Base-by-base conservation (phyloP, 2,797 vertebrate genomes). In the Enteromius anoplus region DNA sequence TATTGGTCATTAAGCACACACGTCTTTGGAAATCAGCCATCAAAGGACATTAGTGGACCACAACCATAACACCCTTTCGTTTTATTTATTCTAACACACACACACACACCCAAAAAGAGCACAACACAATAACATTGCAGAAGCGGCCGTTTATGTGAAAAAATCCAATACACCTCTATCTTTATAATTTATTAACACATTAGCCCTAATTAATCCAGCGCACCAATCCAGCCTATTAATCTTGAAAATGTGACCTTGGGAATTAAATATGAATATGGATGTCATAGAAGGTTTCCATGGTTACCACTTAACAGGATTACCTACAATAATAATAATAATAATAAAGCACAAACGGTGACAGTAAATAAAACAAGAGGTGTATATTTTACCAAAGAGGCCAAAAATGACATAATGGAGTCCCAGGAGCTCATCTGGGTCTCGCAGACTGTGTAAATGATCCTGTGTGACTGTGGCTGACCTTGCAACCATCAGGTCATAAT, bases 401-500 rank as follows among this genome's bases (percentile, higher is more conserved):
- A 2, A 17, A 7, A 37, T 47, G 37, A 19, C 8, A 49, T 17
- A 49, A 71, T 40, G 1, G 21, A 82, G 80, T 23, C 7, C 21
- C 19, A 29, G 58, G 58, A 82, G 80, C 29, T 81, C 58, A 82
- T 26, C n/a, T 34, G 32, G 14, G 15, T 75, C 32, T 58, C 26
- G 9, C 47, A 17, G 58, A 73, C 53, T 37, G 69, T 72, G 65
- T 66, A 68, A 68, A 65, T 62, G 69, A 75, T 71, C 42, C 65
- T 3, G 47, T 26, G 29, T 29, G 42, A 58, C 58, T 71, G 72
- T 51, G 73, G 51, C 29, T 51, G 84, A 65, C 80, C 81, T 75
- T 76, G 77, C 86, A 89, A 88, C 91, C 88, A 86, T 88, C 90
- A 90, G 88, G 91, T 90, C 84, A 89, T 70, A 80, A 95, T 93